Conservation (phyloP, 2,888 invertebrate genomes). For the Philhelius pedissequus region DNA sequence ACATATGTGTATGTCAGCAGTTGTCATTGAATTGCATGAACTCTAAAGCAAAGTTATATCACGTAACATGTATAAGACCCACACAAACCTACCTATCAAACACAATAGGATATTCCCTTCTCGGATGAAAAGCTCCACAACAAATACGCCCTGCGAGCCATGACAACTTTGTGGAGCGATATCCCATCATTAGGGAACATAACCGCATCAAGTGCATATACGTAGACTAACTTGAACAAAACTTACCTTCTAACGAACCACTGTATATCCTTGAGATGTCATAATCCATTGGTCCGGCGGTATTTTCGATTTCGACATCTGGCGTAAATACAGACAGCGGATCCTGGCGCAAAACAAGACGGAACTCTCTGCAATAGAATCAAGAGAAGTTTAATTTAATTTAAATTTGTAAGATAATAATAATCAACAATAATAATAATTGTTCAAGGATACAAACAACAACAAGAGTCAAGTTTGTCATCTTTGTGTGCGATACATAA, state of each 20-base stretch:
- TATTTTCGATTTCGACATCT: conserved; percentile 88
- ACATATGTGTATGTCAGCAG: no score
- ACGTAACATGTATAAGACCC: conserved; percentile 27
- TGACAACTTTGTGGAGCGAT: conserved; percentile 47
- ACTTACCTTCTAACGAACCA: conserved; percentile 88
- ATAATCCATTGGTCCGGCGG: conserved; percentile 84
- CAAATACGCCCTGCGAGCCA: conserved; percentile 37
- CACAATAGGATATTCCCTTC: conserved; percentile 21
- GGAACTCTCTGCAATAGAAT: conserved; percentile 84
- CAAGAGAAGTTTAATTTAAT: conserved; percentile 4
- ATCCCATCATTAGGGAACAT: conserved; percentile 54
- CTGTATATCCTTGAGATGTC: conserved; percentile 87
- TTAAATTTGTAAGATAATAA: conserved; percentile 35
- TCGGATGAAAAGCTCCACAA: conserved; percentile 24
- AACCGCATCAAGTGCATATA: conserved; percentile 35
- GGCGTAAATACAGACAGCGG: conserved; percentile 86
- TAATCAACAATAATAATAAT: conserved; percentile 27
- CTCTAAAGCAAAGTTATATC: conserved; percentile 33
- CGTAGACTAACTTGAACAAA: conserved; percentile 6
- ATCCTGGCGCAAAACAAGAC: conserved; percentile 86
- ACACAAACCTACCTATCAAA: not conserved
- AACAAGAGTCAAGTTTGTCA: not conserved
- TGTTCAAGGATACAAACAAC: not conserved
- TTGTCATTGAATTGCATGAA: conserved; percentile 49
- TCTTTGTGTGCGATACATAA: not conserved